phyloP scores from a whole-genome alignment of 1,140 invertebrate species.

The Bacillus rossius region DNA sequence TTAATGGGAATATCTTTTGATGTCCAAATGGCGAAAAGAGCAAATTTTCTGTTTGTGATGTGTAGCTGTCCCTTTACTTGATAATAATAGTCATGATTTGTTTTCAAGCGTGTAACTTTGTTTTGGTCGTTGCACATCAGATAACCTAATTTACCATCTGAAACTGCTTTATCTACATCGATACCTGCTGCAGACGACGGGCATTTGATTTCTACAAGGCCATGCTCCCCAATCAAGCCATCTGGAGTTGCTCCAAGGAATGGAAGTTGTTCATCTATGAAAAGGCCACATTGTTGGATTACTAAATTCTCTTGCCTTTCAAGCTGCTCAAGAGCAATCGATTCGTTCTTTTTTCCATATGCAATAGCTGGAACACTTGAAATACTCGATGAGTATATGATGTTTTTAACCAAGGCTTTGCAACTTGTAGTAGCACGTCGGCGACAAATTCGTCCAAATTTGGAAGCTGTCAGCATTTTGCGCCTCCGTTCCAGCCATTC shows the following conservation, averaged over 20 bases:
- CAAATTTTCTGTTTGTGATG: slow-evolving; percentile 14
- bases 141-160: too few relatives aligned
- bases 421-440: slow-evolving; percentile 24
- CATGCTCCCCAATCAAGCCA: slow-evolving; percentile 36
- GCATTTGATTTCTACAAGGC: slow-evolving; percentile 38
- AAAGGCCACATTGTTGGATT: slow-evolving; percentile 35
- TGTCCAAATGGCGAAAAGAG: slow-evolving; percentile 23
- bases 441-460: slow-evolving; percentile 35
- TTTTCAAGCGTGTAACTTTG: slow-evolving; percentile 23
- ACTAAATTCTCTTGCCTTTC: slow-evolving; percentile 18
- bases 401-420: slow-evolving; percentile 18
- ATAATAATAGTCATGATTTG: slow-evolving; percentile 37
- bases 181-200: slow-evolving; percentile 24
- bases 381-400: slow-evolving; percentile 23
- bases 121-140: not conserved
- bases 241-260: slow-evolving; percentile 40
- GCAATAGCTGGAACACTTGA: not conserved
- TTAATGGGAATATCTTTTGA: slow-evolving; percentile 13
- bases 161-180: slow-evolving; percentile 19
- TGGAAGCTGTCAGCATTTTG: slow-evolving; percentile 35
- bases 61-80: slow-evolving; percentile 32
- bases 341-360: slow-evolving; percentile 29
- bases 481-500: slow-evolving; percentile 30
- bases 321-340: slow-evolving; percentile 28
- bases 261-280: slow-evolving; percentile 31